Evolutionary conservation across 1,140 invertebrate genomes (phyloP).

Genomic region (Zophobas morio): DNA sequence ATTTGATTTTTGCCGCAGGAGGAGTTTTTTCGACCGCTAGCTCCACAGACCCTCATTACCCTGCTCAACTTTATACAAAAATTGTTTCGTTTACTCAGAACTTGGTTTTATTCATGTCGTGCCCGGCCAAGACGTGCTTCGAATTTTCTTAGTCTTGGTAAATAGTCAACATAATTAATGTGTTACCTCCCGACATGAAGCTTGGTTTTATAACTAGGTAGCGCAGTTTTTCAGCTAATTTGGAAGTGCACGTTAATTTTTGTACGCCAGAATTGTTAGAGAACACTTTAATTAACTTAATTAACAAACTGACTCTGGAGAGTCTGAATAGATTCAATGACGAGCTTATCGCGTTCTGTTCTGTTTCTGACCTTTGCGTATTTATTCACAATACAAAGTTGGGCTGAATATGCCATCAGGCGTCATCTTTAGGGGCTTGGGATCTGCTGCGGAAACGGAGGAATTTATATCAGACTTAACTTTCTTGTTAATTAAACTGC

Average conservation of each 20-base stretch:
- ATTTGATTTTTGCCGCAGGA: no score
- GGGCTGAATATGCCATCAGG: slow-evolving; percentile 13
- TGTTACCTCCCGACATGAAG: background rate
- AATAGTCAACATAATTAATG: slow-evolving; percentile 14
- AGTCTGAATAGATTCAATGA: slow-evolving; percentile 28
- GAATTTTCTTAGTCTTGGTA: slow-evolving; percentile 12
- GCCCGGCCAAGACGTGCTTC: slow-evolving; percentile 1
- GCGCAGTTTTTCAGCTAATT: background rate
- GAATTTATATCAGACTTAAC: slow-evolving; percentile 14
- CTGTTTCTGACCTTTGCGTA: slow-evolving; percentile 30
- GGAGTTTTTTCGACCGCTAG: no score
- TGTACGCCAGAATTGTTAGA: background rate
- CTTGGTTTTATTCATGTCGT: slow-evolving; percentile 29
- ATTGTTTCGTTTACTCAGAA: slow-evolving; percentile 19
- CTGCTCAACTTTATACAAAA: background rate
- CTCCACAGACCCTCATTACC: no score
- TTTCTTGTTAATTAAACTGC: slow-evolving; percentile 18
- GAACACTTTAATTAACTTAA: slow-evolving; percentile 26
- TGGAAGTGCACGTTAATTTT: slow-evolving; percentile 11
- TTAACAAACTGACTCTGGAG: slow-evolving; percentile 20
- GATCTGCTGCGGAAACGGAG: slow-evolving; percentile 17
- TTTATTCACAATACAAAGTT: slow-evolving; percentile 30
- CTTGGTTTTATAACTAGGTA: slow-evolving; percentile 9
- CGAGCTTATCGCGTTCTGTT: slow-evolving; percentile 18
- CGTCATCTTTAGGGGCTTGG: slow-evolving; percentile 9